Base-by-base conservation (phyloP, 1,140 invertebrate species). In the Eurosta solidaginis region DNA sequence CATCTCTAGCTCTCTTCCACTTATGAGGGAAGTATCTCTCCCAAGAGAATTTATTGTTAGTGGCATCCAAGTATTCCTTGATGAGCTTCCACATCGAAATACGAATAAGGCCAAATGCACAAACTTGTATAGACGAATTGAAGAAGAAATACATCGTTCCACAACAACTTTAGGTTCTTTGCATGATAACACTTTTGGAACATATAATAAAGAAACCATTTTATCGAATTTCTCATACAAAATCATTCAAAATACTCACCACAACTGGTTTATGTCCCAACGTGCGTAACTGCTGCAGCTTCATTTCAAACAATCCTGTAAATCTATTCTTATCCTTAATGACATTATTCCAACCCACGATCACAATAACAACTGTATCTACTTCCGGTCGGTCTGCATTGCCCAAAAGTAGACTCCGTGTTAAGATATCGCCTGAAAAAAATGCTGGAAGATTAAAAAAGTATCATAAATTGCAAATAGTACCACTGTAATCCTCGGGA, bases 241-340 rank as follows among this genome's bases (percentile, higher is more conserved):
- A 0, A 79, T 29, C 29, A 49, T 78, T 63, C 7, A 77, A 40
- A 80, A 77, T 75, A 88, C 87, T 89, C 88, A 92, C 92, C 80
- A 89, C 47, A 78, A 92, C 79, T 1, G 91, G 89, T 68, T 81
- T 89, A 80, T 92, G 92, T 68, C 92, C 92, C 68, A 93, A 82
- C 79, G 88, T 83, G 76, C 86, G 77, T 2, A 93, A 83, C 74
- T 92, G 92, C 45, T 90, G 88, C 1, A 90, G 42, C 83, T 92
- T 91, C 83, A 89, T 86, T 17, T 82, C 79, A 17, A 89, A 77
- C 20, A 84, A 75, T 17, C 91, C 91, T 4, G 87, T 83, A 6
- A 83, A 83, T 22, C 80, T 76, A 9, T 81, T 44, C 10, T 84
- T 88, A n/a, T 87, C 83, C 3, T 84, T 79, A 20, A 91, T 82